Evolutionary conservation across 2,113 vertebrate species (phyloP), one percentile per base, ranked within the genome.

Genomic region (Choloepus hoffmanni): DNA sequence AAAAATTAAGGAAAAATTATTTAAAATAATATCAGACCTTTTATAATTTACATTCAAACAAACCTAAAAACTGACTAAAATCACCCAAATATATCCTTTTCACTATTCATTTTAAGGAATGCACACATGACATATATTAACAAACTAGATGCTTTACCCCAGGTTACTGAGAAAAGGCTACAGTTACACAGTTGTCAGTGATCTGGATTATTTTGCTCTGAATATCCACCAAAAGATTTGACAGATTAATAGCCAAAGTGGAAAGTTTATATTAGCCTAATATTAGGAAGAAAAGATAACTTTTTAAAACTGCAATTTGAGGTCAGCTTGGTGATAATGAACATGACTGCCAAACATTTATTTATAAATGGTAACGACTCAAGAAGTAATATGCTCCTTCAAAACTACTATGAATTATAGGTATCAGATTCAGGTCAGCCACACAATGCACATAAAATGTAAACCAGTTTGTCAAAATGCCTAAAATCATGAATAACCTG

Each of bases 51-150:
- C 1, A 73, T 33, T 68, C 30, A 85, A 79, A 89, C 26, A 95
- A 90, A 93, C 45, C 77, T 68, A 79, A 82, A 90, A 77, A 45
- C 21, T 50, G 7, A 86, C 15, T 76, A 7, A 72, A 84, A 78
- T 60, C 36, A 92, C 14, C 79, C 63, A 94, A 78, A 77, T 76
- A 79, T 13, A 86, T 78, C 21, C 48, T 55, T 79, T 88, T 85
- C 58, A 19, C 62, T 43, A 53, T 43, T 53, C 68, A 82, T 58
- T 89, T 92, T 89, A 84, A 77, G 43, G 24, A 62, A 86, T 7
- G 45, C 36, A 94, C 73, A 88, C 45, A 33, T 63, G 43, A 60
- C 58, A 60, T 60, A 60, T 21, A 60, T 60, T 23, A 60, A 60
- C 58, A 60, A 21, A 23, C 58, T 60, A 60, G 58, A 60, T 23